Percentiles rank a stretch among this genome's conserved stretches.
phyloP scores from a whole-genome alignment of 2,797 vertebrate genomes.

The Neosilurus mollespiculum region DNA sequence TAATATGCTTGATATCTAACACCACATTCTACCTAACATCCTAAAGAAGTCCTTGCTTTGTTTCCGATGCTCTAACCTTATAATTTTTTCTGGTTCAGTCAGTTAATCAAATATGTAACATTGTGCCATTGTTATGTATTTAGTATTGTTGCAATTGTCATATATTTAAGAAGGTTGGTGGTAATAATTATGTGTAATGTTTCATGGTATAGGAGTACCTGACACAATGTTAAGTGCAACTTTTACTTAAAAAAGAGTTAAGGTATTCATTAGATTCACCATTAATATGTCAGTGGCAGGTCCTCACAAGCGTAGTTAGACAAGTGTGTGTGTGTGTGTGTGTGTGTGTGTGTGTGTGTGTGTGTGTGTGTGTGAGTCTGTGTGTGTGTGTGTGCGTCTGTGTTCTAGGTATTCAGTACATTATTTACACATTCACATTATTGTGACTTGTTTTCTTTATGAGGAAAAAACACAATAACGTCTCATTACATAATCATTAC shows the following conservation, averaged over 20 bases:
- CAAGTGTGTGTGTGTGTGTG: background rate
- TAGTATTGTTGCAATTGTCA: background rate
- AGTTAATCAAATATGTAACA: background rate
- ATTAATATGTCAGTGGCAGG: background rate
- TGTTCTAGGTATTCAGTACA: no score
- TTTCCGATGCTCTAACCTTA: background rate
- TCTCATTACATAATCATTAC: no score
- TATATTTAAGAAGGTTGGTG: background rate
- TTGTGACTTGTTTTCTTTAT: no score
- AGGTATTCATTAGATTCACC: background rate
- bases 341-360: constrained; percentile 3
- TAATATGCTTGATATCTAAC: background rate
- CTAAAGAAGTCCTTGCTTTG: background rate
- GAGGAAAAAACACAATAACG: no score
- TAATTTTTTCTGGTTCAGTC: no score
- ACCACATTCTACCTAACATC: background rate
- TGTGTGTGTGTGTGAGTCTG: background rate
- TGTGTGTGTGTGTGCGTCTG: background rate
- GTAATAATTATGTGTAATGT: background rate
- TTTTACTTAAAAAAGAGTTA: background rate
- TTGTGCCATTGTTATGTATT: background rate
- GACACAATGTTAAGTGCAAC: background rate
- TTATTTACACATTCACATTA: no score
- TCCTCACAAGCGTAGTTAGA: background rate
- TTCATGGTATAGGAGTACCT: background rate